Conservation (phyloP, 2,113 vertebrate species). For the Corapipo altera region DNA sequence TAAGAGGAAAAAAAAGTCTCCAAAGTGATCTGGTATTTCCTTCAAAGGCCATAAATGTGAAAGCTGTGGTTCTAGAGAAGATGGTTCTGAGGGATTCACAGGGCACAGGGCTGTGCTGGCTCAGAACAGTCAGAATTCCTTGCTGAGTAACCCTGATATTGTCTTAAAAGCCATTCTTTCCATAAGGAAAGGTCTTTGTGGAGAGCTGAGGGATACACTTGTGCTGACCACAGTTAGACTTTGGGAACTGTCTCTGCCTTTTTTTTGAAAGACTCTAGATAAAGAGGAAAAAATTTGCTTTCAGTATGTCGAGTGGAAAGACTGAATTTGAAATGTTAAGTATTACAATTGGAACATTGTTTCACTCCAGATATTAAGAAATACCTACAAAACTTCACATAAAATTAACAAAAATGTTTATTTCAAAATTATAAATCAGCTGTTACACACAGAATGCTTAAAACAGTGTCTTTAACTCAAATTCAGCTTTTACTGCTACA, state of each 20-base stretch:
- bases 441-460: not conserved
- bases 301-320: not conserved
- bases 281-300: not conserved
- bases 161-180: not conserved
- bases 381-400: not conserved
- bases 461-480: not conserved
- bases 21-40: not conserved
- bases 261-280: not conserved
- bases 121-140: not conserved
- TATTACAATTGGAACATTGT: not conserved
- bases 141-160: not conserved
- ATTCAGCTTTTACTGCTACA: not conserved
- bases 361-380: not conserved
- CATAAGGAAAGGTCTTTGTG: not conserved
- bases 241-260: not conserved
- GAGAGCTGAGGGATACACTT: not conserved
- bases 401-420: not conserved
- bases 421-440: not conserved
- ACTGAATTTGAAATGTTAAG: not conserved
- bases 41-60: not conserved
- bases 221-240: not conserved
- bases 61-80: not conserved
- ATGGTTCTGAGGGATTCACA: not conserved
- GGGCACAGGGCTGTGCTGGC: not conserved
- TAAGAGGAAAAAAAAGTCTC: not conserved